These are phyloP conservation scores for Hypsopygia costalis DNA, from an alignment of 2,888 invertebrate genomes.

Conservation along the genomic window DNA sequence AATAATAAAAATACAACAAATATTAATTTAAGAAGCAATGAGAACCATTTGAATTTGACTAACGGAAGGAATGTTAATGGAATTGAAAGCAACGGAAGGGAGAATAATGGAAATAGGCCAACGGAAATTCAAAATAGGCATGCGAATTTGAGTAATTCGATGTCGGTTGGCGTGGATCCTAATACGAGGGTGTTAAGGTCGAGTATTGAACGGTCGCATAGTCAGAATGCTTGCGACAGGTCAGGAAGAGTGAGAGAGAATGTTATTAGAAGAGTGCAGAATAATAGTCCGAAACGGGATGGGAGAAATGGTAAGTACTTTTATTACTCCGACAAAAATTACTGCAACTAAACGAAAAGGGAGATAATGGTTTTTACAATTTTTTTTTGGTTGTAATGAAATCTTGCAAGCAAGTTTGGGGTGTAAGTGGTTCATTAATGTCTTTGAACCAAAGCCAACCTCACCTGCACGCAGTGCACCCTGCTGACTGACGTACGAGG, in stretches of 20 bases:
- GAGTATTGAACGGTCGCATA: slow-evolving; percentile 55
- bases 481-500: too few relatives aligned
- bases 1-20: slow-evolving; percentile 26
- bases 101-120: background rate
- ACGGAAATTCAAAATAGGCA: background rate
- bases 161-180: slow-evolving; percentile 17
- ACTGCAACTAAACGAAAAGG: too few relatives aligned
- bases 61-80: slow-evolving; percentile 6
- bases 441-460: too few relatives aligned
- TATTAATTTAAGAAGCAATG: background rate
- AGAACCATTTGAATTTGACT: slow-evolving; percentile 20
- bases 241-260: slow-evolving; percentile 38
- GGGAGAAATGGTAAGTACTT: slow-evolving; percentile 47
- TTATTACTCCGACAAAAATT: background rate
- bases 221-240: slow-evolving; percentile 58
- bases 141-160: too few relatives aligned
- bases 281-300: slow-evolving; percentile 50
- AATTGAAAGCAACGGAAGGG: background rate
- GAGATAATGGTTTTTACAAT: too few relatives aligned
- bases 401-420: too few relatives aligned
- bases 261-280: slow-evolving; percentile 37
- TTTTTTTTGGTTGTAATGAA: too few relatives aligned
- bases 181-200: slow-evolving; percentile 28
- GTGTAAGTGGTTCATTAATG: too few relatives aligned
- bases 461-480: too few relatives aligned